Base-by-base conservation (phyloP, 2,888 invertebrate species). In the Melolontha melolontha region DNA sequence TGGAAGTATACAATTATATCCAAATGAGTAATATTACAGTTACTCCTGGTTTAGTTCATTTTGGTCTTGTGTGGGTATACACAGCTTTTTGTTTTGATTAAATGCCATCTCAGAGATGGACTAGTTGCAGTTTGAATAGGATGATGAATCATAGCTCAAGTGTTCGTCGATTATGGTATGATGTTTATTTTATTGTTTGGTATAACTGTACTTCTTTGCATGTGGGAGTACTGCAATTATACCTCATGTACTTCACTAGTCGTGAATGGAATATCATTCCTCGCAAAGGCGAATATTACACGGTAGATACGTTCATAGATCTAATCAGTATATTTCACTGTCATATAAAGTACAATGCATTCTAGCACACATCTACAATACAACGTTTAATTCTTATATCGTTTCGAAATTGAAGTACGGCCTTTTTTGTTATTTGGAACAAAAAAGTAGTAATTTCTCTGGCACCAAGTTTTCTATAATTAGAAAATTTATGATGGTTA, bases 151-250 rank as follows among this genome's bases (percentile, higher is more conserved):
- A 59, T 47, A 14, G 44, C 44, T 44, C 59, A 10, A 22, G 34
- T 34, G 59, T 59, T 42, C 16, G 12, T 11, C 44, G 29, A 47
- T 47, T 29, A 29, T 59, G 44, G 44, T 44, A 29, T 44, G 44
- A 59, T 44, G 59, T 16, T 59, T 42, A 59, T 44, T 59, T 59
- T 59, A 59, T 59, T 34, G 59, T 47, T 44, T 47, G 44, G 29
- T 29, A 12, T 59, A 59, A 59, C 59, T 59, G 59, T 59, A 59
- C 17, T 47, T 27, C 47, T 47, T 59, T 29, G 47, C 14, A 39
- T 34, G 59, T 59, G 44, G 59, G 59, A 44, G 59, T 59, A 44
- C 12, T 44, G 27, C 47, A 59, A 59, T 47, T 59, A 44, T 44
- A 59, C 29, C 29, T 29, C 29, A 44, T 14, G 22, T 29, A 8